phyloP scores from a whole-genome alignment of 2,797 vertebrate genomes.

The Bovichtus variegatus region DNA sequence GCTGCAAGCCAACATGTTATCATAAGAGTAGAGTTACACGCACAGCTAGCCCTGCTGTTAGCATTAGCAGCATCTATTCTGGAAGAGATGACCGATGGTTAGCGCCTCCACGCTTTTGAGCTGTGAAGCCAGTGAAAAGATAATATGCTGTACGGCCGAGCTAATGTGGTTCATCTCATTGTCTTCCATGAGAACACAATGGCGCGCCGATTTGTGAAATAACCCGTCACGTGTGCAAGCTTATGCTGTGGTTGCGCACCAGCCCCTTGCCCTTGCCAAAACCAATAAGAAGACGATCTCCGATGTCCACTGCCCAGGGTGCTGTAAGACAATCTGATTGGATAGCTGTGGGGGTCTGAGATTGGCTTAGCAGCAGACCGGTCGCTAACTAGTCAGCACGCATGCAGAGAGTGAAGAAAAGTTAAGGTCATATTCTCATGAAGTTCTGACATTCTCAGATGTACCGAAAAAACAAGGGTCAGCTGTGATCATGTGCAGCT shows the following conservation, averaged over 20 bases:
- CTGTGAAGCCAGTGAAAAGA: not conserved
- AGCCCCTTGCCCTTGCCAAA: conserved; percentile 65
- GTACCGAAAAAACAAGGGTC: conserved; percentile 27
- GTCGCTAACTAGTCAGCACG: conserved; percentile 59
- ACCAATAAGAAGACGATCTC: conserved; percentile 75
- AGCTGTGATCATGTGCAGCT: conserved; percentile 27
- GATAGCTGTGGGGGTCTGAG: conserved; percentile 75
- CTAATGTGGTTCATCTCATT: conserved; percentile 19
- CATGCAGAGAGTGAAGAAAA: conserved; percentile 52
- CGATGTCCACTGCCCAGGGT: conserved; percentile 73
- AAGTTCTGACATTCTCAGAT: conserved; percentile 59
- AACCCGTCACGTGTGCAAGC: conserved; percentile 56
- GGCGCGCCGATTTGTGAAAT: conserved; percentile 28
- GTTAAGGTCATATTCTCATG: conserved; percentile 71
- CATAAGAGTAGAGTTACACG: conserved; percentile 79
- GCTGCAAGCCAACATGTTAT: conserved; percentile 79
- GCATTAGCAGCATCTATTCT: conserved; percentile 71
- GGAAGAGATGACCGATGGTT: conserved; percentile 35
- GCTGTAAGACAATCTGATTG: conserved; percentile 82
- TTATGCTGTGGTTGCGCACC: conserved; percentile 67
- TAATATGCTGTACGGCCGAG: not conserved
- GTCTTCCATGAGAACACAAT: conserved; percentile 21
- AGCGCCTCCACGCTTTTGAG: conserved; percentile 20
- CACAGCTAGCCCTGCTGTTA: conserved; percentile 63
- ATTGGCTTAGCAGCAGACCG: conserved; percentile 72